A percentile compares a stretch with the other conserved stretches of the same genome.
phyloP scores from a whole-genome alignment of 1,140 invertebrate species.

The Danaus plexippus region DNA sequence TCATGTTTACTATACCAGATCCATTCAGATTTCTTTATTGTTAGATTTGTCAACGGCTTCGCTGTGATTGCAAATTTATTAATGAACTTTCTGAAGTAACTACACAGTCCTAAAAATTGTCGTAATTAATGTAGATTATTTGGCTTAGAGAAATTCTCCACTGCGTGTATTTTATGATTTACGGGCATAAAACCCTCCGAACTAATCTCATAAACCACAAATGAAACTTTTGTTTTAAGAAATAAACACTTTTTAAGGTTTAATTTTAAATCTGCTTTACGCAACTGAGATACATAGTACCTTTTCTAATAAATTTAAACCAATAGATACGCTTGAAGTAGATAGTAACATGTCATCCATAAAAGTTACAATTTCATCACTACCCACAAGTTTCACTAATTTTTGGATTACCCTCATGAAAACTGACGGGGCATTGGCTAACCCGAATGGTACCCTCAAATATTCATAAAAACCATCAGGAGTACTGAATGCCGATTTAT shows the following conservation, averaged over 20 bases:
- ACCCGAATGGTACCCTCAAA: constrained; percentile 32
- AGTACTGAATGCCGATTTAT: constrained; percentile 43
- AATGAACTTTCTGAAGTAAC: constrained; percentile 9
- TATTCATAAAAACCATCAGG: constrained; percentile 46
- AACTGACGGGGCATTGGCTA: constrained; percentile 35
- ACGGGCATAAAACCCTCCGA: constrained; percentile 30
- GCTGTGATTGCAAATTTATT: constrained; percentile 15
- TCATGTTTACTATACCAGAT: constrained; percentile 42
- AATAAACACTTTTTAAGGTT: constrained; percentile 28
- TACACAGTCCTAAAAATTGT: constrained; percentile 38
- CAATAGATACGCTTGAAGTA: constrained; percentile 5
- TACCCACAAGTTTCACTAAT: constrained; percentile 26
- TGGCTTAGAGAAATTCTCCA: constrained; percentile 2
- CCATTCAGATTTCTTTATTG: no score
- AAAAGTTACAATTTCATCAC: constrained; percentile 12
- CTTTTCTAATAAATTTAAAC: constrained; percentile 13
- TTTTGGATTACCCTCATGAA: not conserved
- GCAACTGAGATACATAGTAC: constrained; percentile 13
- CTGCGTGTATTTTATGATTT: constrained; percentile 30
- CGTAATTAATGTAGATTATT: constrained; percentile 26
- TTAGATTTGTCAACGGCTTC: constrained; percentile 28
- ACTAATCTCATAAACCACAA: constrained; percentile 20
- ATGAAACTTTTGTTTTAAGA: constrained; percentile 15
- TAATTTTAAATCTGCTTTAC: constrained; percentile 18
- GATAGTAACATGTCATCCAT: constrained; percentile 22